phyloP scores from a whole-genome alignment of 2,888 invertebrate genomes.

The Andrena marginata region DNA sequence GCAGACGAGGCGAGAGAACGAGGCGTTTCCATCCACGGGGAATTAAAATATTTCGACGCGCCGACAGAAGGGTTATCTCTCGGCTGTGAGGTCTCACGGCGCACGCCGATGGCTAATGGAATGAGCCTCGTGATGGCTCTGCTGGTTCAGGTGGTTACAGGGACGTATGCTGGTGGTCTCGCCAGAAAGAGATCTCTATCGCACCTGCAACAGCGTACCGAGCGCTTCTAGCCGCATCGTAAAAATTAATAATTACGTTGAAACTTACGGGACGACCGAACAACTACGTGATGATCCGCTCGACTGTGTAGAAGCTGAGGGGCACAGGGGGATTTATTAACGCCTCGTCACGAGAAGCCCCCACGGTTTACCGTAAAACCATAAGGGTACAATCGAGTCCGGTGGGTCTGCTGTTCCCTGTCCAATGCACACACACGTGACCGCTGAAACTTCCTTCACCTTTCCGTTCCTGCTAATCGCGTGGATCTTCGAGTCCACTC shows the following conservation, averaged over 20 bases:
- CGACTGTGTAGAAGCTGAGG: conserved; percentile 43
- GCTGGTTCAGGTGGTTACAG: conserved; percentile 68
- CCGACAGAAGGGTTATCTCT: conserved; percentile 74
- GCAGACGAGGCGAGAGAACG: conserved; percentile 68
- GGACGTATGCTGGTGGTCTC: conserved; percentile 77
- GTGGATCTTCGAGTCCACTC: conserved; percentile 46
- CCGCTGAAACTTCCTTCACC: not conserved
- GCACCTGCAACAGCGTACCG: conserved; percentile 71
- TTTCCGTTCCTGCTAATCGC: conserved; percentile 20
- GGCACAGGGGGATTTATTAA: conserved; percentile 67
- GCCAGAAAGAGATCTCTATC: conserved; percentile 80
- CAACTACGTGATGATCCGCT: conserved; percentile 59
- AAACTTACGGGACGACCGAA: conserved; percentile 67
- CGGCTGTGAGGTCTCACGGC: conserved; percentile 64
- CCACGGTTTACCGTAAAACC: conserved; percentile 74
- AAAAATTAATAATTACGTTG: conserved; percentile 82
- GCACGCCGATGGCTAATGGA: conserved; percentile 74
- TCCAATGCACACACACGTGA: not conserved
- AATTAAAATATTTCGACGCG: conserved; percentile 78
- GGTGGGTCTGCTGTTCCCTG: conserved; percentile 64
- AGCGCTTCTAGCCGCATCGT: conserved; percentile 69
- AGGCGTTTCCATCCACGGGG: conserved; percentile 69
- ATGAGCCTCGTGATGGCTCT: conserved; percentile 60
- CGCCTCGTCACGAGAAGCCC: conserved; percentile 72
- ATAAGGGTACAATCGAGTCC: conserved; percentile 68